These are phyloP conservation scores for Speoplatyrhinus poulsoni DNA, from an alignment of 2,113 vertebrate species.

Conservation along the genomic window DNA sequence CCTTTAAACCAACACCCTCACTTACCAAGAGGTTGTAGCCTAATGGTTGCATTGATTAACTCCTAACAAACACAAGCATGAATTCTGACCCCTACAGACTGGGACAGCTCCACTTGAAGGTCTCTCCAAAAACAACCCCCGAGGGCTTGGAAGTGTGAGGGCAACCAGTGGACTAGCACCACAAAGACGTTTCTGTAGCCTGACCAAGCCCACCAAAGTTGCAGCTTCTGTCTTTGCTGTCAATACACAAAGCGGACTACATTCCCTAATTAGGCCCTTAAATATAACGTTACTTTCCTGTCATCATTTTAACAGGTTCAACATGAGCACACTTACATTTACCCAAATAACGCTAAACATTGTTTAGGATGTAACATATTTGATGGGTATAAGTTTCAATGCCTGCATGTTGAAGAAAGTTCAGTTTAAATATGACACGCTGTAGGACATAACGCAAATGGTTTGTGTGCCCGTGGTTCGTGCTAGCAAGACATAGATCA, in stretches of 20 bases:
- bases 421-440: not conserved
- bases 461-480: not conserved
- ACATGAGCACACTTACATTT: not conserved
- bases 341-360: not conserved
- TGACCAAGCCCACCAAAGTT: slow-evolving; percentile 23
- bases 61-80: slow-evolving; percentile 11
- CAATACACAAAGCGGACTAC: not conserved
- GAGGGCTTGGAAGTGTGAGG: slow-evolving; percentile 18
- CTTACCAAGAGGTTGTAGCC: slow-evolving; percentile 1
- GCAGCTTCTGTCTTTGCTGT: slow-evolving; percentile 1
- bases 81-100: slow-evolving; percentile 21
- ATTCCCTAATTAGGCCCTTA: not conserved
- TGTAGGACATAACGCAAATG: not conserved
- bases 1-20: slow-evolving; percentile 62
- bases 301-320: not conserved
- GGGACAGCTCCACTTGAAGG: slow-evolving; percentile 21
- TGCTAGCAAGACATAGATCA: slow-evolving; percentile 4
- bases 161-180: slow-evolving; percentile 27
- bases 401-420: not conserved
- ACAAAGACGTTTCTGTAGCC: slow-evolving; percentile 3
- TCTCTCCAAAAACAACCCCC: slow-evolving; percentile 41
- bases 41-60: slow-evolving; percentile 46
- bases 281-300: not conserved
- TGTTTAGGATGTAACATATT: not conserved
- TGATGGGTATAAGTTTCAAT: not conserved